These are phyloP conservation scores for Limnephilus rhombicus DNA, from an alignment of 2,888 invertebrate genomes.

Conservation along the genomic window DNA sequence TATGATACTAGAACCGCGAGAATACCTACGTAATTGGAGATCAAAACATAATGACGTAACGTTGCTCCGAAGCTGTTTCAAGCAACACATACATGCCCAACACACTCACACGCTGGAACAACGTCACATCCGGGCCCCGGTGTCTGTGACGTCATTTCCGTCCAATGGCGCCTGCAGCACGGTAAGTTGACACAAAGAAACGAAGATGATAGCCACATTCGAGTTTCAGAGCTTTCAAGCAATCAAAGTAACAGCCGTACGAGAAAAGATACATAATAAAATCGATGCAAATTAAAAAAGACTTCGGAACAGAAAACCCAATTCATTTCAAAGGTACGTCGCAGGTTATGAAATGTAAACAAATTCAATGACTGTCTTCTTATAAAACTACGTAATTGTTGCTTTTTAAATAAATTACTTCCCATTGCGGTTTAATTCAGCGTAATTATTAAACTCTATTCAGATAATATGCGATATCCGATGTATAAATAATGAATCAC, in stretches of 20 bases:
- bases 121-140: slow-evolving; percentile 53
- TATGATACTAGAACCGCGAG: background rate
- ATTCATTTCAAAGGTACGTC: background rate
- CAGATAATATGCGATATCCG: background rate
- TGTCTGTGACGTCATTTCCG: slow-evolving; percentile 63
- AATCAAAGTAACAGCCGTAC: background rate
- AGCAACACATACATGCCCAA: slow-evolving; percentile 29
- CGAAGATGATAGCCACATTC: slow-evolving; percentile 37
- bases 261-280: background rate
- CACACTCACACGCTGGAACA: background rate
- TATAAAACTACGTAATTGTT: background rate
- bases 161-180: slow-evolving; percentile 44
- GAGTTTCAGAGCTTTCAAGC: background rate
- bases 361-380: background rate
- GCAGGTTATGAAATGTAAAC: background rate
- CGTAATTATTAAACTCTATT: background rate
- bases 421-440: background rate
- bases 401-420: background rate
- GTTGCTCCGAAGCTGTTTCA: background rate
- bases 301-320: background rate
- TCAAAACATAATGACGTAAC: slow-evolving; percentile 35
- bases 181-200: slow-evolving; percentile 26
- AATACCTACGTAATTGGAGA: slow-evolving; percentile 32
- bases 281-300: background rate
- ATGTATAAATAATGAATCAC: background rate